Evolutionary conservation across 2,797 vertebrate species (phyloP), one percentile per base, ranked within the genome.

Genomic region (Bradypodion pumilum): DNA sequence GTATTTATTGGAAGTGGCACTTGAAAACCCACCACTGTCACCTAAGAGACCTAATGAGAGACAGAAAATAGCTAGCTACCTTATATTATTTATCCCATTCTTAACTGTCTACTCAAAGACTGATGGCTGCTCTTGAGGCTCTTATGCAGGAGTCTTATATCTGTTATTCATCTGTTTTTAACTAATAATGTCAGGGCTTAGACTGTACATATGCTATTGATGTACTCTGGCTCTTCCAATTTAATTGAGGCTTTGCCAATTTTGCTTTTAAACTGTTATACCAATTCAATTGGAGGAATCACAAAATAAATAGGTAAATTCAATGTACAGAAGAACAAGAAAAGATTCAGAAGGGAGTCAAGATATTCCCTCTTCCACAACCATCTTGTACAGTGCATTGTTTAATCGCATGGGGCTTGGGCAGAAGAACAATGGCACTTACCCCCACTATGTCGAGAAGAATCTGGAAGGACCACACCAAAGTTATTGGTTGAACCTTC

Each of bases 401-500:
- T 84, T 42, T 0, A 80, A 62, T 21, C n/a, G 32, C 23, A 1
- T 0, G 56, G 15, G 37, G 7, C 76, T 1, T 25, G 40, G 32
- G 23, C 63, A 52, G 37, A 89, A 84, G 27, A 40, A 21, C 0
- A 16, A 25, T 1, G 1, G 15, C 37, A 82, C 90, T 87, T 91
- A 97, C 96, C 96, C 92, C 96, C 95, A 1, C 96, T 97, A 35
- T 96, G 95, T 16, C 96, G 93, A 23, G 95, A 92, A 0, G 87
- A 74, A 86, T 99, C 98, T 0, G 97, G 96, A 32, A 98, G 97
- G 66, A 99, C 89, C 8, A 98, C 98, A 1, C 98, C 98, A 0
- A 97, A 98, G 90, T 96, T 97, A 4, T 94, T 96, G 91, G 96
- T 97, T 19, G 95, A 87, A 40, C 94, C 94, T 89, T 97, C 98